phyloP scores from a whole-genome alignment of 2,797 vertebrate species.

The Kryptopterus vitreolus region DNA sequence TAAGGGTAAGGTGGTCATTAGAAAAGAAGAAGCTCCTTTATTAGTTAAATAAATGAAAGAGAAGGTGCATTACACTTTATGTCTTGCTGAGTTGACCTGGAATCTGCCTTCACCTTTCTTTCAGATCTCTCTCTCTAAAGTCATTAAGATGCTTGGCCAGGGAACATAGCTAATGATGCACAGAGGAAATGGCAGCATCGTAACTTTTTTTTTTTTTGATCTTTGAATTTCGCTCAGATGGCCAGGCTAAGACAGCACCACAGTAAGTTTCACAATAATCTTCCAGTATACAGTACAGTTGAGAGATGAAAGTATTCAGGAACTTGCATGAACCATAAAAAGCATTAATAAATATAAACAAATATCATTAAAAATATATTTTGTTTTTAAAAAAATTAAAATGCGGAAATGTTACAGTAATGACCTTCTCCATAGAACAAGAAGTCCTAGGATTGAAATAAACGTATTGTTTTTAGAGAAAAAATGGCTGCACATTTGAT shows the following conservation, averaged over 20 bases:
- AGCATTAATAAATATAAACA: not conserved
- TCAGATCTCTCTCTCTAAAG: slow-evolving; percentile 63
- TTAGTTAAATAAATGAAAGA: slow-evolving; percentile 60
- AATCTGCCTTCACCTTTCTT: slow-evolving; percentile 48
- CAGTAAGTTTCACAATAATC: not conserved
- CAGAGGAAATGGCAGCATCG: slow-evolving; percentile 63
- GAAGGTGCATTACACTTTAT: slow-evolving; percentile 51
- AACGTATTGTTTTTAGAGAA: not conserved
- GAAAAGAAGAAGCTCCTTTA: slow-evolving; percentile 65
- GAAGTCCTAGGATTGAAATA: not conserved
- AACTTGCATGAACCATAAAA: not conserved
- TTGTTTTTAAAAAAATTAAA: not conserved
- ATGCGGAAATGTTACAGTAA: not conserved
- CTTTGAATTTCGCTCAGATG: not conserved
- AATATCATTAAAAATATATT: not conserved
- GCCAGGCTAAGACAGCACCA: not conserved
- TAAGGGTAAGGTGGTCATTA: slow-evolving; percentile 72
- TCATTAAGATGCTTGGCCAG: slow-evolving; percentile 62
- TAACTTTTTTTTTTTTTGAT: slow-evolving; percentile 44
- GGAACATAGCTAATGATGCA: slow-evolving; percentile 62
- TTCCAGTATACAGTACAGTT: not conserved
- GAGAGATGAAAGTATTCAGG: not conserved
- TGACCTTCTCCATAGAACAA: not conserved
- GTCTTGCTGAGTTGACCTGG: slow-evolving; percentile 63
- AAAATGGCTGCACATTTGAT: not conserved